Conservation (phyloP, 2,113 vertebrate genomes). For the Hipposideros armiger region DNA sequence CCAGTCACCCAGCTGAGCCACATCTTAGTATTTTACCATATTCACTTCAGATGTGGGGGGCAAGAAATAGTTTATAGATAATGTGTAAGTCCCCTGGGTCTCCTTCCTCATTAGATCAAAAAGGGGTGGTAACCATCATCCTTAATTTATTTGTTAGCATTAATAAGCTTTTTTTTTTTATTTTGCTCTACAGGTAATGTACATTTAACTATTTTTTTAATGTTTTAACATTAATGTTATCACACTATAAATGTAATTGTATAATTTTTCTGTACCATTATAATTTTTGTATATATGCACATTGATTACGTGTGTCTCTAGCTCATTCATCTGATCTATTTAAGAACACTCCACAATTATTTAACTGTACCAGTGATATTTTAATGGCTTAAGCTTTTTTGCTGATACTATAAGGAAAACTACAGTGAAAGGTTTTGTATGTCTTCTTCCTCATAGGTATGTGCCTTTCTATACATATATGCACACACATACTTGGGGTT, state of each 20-base stretch:
- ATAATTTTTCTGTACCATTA: neutral
- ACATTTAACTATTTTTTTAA: neutral
- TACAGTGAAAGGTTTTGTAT: neutral
- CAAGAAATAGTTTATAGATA: neutral
- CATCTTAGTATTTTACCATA: neutral
- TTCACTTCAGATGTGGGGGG: neutral
- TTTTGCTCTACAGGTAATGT: neutral
- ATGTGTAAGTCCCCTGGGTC: neutral
- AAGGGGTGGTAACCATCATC: neutral
- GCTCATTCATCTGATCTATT: neutral
- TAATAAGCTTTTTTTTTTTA: neutral
- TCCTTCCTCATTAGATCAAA: neutral
- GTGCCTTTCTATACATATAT: neutral
- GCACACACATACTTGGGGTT: neutral
- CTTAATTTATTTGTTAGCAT: neutral
- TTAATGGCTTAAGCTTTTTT: neutral
- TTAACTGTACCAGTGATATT: neutral
- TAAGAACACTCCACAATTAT: neutral
- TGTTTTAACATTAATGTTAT: slow-evolving; percentile 1
- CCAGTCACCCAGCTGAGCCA: neutral
- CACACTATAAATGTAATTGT: neutral
- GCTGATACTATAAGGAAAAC: neutral
- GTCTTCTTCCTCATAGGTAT: neutral
- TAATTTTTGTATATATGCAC: neutral
- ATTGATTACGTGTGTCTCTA: neutral